Conservation (phyloP, 2,888 invertebrate species). For the Thera britannica region DNA sequence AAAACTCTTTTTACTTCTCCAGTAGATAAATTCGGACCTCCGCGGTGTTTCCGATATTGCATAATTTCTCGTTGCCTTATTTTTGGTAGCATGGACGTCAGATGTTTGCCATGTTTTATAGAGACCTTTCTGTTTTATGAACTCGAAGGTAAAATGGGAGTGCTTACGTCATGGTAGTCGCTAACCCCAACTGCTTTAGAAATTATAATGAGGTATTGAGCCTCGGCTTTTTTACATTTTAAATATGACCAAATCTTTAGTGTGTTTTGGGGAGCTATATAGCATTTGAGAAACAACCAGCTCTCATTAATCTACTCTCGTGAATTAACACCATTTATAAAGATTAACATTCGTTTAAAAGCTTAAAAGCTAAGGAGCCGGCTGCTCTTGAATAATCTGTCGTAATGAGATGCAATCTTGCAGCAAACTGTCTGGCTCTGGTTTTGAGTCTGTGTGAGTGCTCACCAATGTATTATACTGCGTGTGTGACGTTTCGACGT, state of each 20-base stretch:
- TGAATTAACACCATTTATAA: conserved; percentile 27
- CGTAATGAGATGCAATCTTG: conserved; percentile 16
- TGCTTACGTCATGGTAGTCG: conserved; percentile 1
- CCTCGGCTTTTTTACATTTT: not conserved
- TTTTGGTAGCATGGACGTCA: conserved; percentile 47
- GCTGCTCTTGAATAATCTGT: conserved; percentile 20
- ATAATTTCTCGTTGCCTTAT: conserved; percentile 48
- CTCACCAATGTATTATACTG: too few species aligned
- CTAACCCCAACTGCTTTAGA: not conserved
- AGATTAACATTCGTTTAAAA: conserved; percentile 16
- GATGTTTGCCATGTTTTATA: conserved; percentile 49
- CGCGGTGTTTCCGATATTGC: conserved; percentile 48
- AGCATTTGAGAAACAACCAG: too few species aligned
- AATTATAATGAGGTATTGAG: not conserved
- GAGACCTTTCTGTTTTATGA: conserved; percentile 41
- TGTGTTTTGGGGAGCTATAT: too few species aligned
- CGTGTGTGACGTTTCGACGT: too few species aligned
- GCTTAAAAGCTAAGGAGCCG: conserved; percentile 10
- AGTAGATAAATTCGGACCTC: not conserved
- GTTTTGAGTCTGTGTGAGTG: too few species aligned
- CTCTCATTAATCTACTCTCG: not conserved
- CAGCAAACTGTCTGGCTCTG: not conserved
- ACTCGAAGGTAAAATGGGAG: conserved; percentile 29
- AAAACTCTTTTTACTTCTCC: not conserved
- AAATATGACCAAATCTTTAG: too few species aligned